Evolutionary conservation across 2,888 invertebrate species (phyloP).

Genomic region (Orchestes rusci): DNA sequence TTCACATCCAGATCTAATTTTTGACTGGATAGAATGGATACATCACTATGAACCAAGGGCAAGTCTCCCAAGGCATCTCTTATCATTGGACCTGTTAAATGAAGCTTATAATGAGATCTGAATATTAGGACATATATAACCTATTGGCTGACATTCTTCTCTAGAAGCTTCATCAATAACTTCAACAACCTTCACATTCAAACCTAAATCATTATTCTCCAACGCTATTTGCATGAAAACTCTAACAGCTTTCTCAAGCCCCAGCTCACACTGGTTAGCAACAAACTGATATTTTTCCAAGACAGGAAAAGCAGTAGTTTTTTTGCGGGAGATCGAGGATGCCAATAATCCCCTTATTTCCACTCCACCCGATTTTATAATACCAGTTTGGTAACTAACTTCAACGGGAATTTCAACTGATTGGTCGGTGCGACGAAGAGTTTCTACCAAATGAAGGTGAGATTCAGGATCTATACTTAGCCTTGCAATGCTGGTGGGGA

Average conservation of each 20-base stretch:
- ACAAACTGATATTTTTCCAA: conserved; percentile 70
- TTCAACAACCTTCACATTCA: conserved; percentile 47
- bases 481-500: conserved; percentile 55
- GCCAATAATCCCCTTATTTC: conserved; percentile 71
- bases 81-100: conserved; percentile 48
- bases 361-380: conserved; percentile 61
- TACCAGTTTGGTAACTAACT: conserved; percentile 40
- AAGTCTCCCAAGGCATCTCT: conserved; percentile 57
- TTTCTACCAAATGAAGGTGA: neutral
- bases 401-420: conserved; percentile 35
- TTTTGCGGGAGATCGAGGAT: conserved; percentile 62
- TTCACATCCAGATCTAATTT: conserved; percentile 45
- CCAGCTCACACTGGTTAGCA: conserved; percentile 47
- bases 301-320: conserved; percentile 65
- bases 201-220: conserved; percentile 51
- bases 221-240: conserved; percentile 61
- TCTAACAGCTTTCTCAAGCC: conserved; percentile 44
- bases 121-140: neutral
- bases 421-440: neutral
- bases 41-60: conserved; percentile 62
- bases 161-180: conserved; percentile 30
- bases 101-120: neutral
- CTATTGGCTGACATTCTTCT: conserved; percentile 38
- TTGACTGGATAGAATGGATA: conserved; percentile 45
- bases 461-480: conserved; percentile 45